These are phyloP conservation scores for Pseudochromis fuscus DNA, from an alignment of 2,797 vertebrate genomes.

Conservation along the genomic window DNA sequence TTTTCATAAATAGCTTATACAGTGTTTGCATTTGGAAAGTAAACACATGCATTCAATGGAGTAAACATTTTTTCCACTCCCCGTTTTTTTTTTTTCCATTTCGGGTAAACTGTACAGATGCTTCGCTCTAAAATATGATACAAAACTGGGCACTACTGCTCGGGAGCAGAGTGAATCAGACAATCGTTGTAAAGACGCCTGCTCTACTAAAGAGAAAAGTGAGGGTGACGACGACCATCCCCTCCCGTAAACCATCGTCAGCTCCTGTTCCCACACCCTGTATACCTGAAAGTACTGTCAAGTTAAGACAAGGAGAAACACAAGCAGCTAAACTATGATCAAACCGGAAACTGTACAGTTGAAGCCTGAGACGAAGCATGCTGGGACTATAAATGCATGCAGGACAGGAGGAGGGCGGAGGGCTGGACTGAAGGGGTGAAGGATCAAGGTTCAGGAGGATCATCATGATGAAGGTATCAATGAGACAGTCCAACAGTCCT, in stretches of 20 bases:
- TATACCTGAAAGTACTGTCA: constrained; percentile 66
- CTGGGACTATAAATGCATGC: constrained; percentile 77
- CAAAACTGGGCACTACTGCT: constrained; percentile 60
- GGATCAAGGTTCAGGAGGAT: constrained; percentile 29
- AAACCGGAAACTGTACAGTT: constrained; percentile 70
- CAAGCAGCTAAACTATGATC: constrained; percentile 59
- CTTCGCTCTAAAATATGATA: constrained; percentile 58
- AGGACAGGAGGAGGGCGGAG: constrained; percentile 39
- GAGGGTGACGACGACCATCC: constrained; percentile 27
- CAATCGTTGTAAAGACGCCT: constrained; percentile 61
- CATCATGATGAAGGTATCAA: constrained; percentile 31
- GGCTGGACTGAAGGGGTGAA: constrained; percentile 7
- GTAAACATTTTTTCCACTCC: constrained; percentile 74
- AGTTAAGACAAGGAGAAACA: constrained; percentile 63
- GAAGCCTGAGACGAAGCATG: constrained; percentile 83
- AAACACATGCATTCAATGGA: constrained; percentile 73
- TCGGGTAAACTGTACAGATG: constrained; percentile 61
- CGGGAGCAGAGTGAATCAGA: constrained; percentile 53
- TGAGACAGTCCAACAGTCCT: constrained; percentile 16
- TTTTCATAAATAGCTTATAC: constrained; percentile 66
- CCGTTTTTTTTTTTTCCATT: constrained; percentile 51
- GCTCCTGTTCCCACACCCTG: constrained; percentile 2
- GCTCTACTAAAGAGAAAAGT: constrained; percentile 26
- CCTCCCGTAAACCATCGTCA: constrained; percentile 16
- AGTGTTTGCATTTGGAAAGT: constrained; percentile 70